Evolutionary conservation across 2,888 invertebrate genomes (phyloP), one percentile per base, ranked within the genome.

Genomic region (Lottia gigantea): DNA sequence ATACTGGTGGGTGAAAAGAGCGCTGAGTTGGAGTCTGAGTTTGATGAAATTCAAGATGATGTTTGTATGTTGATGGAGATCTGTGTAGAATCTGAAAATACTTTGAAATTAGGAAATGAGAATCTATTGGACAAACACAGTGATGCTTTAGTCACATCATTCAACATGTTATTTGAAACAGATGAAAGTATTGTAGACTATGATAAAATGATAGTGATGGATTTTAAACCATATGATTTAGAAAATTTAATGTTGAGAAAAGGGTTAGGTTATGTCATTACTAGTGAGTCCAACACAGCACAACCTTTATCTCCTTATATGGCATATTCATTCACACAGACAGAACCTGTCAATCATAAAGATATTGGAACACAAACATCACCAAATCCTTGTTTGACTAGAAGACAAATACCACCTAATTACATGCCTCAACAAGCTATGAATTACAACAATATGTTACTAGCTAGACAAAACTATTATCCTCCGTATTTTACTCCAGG

Each of bases 61-160:
- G 66, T 71, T 49, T 66, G 67, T 23, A 63, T 26, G 46, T 40
- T 74, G 31, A 69, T 71, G 19, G 63, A 74, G 63, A 64, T 71
- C 8, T 74, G 74, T 62, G 64, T 71, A 11, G 69, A 74, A 26
- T 68, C 71, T 23, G 74, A 74, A 23, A 66, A 66, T 12, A 66
- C 69, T 14, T 62, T 74, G 7, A 71, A 71, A 62, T 68, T 71
- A 19, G 62, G 66, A 45, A 74, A 68, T 69, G 74, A 71, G 14
- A 64, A 71, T 16, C 26, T 69, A 45, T 55, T 71, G 25, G 66
- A 66, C 2, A 63, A 23, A 31, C 46, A 65, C n/a, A 65, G 69
- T 19, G 23, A 23, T 55, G 55, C 55, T 19, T 55, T 55, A 14
- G 55, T 55, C 23, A 55, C 19, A 23, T 55, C 55, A 19, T 55